Evolutionary conservation across 1,140 invertebrate genomes (phyloP).

Genomic region (Ridgeia piscesae): DNA sequence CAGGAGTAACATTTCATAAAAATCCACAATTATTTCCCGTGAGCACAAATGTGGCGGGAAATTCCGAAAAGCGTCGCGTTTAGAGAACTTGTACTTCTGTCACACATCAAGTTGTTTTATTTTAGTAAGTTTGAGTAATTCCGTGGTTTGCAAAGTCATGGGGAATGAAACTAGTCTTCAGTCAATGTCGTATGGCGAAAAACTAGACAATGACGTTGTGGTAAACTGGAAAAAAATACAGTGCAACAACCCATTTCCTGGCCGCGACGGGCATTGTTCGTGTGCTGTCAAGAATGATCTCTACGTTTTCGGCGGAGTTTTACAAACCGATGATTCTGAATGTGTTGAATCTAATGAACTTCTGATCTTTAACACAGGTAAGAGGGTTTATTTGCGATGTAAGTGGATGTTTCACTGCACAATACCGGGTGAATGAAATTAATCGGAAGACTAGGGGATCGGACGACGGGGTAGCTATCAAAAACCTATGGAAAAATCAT

Average conservation of each 20-base stretch:
- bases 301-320: slow-evolving; percentile 53
- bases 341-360: slow-evolving; percentile 47
- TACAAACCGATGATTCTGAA: slow-evolving; percentile 34
- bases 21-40: background rate
- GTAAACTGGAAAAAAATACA: slow-evolving; percentile 37
- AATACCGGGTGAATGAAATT: too few relatives aligned
- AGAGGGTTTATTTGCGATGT: background rate
- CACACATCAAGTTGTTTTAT: background rate
- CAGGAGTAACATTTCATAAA: background rate
- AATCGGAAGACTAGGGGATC: too few relatives aligned
- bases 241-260: slow-evolving; percentile 26
- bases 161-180: slow-evolving; percentile 35
- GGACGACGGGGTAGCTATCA: too few relatives aligned
- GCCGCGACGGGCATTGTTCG: slow-evolving; percentile 49
- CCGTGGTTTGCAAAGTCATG: slow-evolving; percentile 30
- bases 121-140: background rate
- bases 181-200: slow-evolving; percentile 21
- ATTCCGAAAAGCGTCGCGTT: background rate
- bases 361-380: slow-evolving; percentile 43
- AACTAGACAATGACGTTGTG: slow-evolving; percentile 37
- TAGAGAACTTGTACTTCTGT: background rate
- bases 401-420: background rate
- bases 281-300: slow-evolving; percentile 41
- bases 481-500: too few relatives aligned
- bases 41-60: background rate